These are phyloP conservation scores for Galendromus occidentalis DNA, from an alignment of 1,140 invertebrate genomes.

Conservation along the genomic window DNA sequence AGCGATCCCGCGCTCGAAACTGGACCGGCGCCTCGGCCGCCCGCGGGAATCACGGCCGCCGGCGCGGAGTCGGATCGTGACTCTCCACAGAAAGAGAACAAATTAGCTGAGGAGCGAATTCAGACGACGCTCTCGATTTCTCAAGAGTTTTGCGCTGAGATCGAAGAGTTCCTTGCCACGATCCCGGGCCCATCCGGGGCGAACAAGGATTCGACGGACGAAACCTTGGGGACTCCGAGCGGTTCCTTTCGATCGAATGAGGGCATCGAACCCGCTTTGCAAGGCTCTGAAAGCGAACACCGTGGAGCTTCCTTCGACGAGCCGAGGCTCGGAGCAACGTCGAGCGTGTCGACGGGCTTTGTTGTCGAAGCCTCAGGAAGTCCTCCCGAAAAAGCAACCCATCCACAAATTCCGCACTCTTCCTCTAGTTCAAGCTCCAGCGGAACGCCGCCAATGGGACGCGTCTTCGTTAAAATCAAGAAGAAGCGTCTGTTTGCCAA, in stretches of 20 bases:
- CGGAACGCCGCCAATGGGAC: conserved; percentile 5
- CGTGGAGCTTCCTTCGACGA: not conserved
- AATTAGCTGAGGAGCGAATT: not conserved
- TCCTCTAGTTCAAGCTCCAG: conserved; percentile 7
- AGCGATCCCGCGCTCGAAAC: not conserved
- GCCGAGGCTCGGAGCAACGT: not conserved
- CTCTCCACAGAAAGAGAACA: not conserved
- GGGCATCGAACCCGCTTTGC: not conserved
- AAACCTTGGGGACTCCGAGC: not conserved
- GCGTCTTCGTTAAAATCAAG: not conserved
- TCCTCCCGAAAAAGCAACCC: not conserved
- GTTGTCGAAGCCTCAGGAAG: conserved; percentile 4
- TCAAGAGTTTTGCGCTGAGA: conserved; percentile 8
- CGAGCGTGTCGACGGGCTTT: not conserved
- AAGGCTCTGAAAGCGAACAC: not conserved
- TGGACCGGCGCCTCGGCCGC: not conserved
- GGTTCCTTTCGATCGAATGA: not conserved
- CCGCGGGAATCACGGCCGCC: not conserved
- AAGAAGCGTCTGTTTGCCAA: conserved; percentile 2
- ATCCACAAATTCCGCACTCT: not conserved
- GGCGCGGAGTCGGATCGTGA: not conserved
- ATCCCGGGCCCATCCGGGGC: not conserved
- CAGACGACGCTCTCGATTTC: not conserved
- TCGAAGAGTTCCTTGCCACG: conserved; percentile 1
- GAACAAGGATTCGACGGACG: not conserved